Percentiles rank a stretch among this genome's conserved stretches.
These are phyloP conservation scores for Strigops habroptila DNA, from an alignment of 2,113 vertebrate species.

Conservation along the genomic window DNA sequence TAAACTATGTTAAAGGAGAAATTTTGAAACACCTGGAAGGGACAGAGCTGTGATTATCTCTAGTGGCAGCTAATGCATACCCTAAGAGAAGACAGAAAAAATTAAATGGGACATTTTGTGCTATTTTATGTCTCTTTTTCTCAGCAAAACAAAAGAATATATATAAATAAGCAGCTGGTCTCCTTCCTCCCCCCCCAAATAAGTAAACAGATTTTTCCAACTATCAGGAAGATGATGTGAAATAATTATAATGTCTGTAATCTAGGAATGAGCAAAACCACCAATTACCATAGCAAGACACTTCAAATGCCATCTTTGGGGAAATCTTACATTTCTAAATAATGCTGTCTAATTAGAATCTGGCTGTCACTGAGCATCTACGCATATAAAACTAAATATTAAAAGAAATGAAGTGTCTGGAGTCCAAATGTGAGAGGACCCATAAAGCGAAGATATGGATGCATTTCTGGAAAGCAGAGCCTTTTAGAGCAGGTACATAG, in stretches of 20 bases:
- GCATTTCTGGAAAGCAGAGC: neutral
- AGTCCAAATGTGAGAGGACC: neutral
- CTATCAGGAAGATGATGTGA: neutral
- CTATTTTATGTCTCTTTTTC: neutral
- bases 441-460: neutral
- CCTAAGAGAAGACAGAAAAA: neutral
- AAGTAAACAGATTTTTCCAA: neutral
- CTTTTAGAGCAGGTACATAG: neutral
- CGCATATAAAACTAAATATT: neutral
- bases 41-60: neutral
- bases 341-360: neutral
- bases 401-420: neutral
- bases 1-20: neutral
- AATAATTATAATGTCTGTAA: neutral
- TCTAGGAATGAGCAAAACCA: neutral
- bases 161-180: neutral
- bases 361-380: neutral
- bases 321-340: neutral
- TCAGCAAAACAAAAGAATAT: neutral
- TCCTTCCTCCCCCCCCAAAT: neutral
- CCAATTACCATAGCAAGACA: neutral
- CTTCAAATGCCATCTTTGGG: neutral
- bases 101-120: neutral
- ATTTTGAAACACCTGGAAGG: neutral
- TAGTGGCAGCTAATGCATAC: neutral